Evolutionary conservation across 2,113 vertebrate genomes (phyloP).

Genomic region (Saguinus imperator): DNA sequence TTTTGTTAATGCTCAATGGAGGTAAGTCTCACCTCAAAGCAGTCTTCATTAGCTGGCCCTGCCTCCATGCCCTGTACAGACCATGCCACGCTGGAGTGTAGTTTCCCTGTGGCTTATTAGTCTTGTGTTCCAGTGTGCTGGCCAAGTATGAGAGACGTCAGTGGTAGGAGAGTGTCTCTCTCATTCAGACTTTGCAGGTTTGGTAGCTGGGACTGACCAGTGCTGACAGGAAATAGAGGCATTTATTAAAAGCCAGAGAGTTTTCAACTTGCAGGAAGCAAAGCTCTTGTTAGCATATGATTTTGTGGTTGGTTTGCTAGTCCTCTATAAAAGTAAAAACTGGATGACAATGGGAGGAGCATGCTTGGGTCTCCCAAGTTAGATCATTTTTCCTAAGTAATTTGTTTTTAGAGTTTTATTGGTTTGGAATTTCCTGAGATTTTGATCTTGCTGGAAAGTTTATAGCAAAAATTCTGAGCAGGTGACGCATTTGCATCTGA

Average conservation of each 20-base stretch:
- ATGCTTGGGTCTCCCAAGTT: constrained; percentile 17
- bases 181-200: constrained; percentile 16
- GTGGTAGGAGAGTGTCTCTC: constrained; percentile 41
- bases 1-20: background rate
- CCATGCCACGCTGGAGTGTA: background rate
- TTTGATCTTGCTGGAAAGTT: constrained; percentile 54
- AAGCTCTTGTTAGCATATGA: constrained; percentile 27
- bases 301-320: constrained; percentile 32
- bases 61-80: background rate
- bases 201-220: background rate
- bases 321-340: background rate
- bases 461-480: constrained; percentile 17
- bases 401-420: constrained; percentile 64
- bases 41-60: background rate
- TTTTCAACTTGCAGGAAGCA: constrained; percentile 56
- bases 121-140: background rate
- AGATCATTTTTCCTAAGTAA: constrained; percentile 6
- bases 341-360: background rate
- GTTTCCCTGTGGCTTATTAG: background rate
- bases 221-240: constrained; percentile 70
- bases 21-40: background rate
- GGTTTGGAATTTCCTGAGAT: constrained; percentile 73
- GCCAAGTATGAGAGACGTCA: background rate
- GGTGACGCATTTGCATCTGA: constrained; percentile 37
- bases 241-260: constrained; percentile 63